Conservation (phyloP, 2,113 vertebrate species). For the Orycteropus afer region DNA sequence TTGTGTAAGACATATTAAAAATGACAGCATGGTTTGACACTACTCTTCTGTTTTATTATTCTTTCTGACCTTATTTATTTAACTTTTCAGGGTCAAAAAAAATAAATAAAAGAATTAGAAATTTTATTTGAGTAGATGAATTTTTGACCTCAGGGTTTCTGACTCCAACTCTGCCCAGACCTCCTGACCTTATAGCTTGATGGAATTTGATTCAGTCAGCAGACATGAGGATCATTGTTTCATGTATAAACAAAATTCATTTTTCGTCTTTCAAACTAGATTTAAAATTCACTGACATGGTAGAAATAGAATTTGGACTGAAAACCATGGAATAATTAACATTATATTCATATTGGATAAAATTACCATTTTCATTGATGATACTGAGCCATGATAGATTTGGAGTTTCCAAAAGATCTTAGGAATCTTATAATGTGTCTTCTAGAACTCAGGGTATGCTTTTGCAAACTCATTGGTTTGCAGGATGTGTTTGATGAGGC, state of each 20-base stretch:
- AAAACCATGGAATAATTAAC: slow-evolving; percentile 67
- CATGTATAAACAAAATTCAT: slow-evolving; percentile 44
- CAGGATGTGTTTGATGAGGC: slow-evolving; percentile 45
- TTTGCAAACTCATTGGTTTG: slow-evolving; percentile 74
- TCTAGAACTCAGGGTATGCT: slow-evolving; percentile 43
- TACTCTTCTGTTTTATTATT: slow-evolving; percentile 13
- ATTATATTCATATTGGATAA: slow-evolving; percentile 56
- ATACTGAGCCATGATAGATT: slow-evolving; percentile 50
- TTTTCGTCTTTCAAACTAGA: slow-evolving; percentile 37
- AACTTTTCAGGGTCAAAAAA: slow-evolving; percentile 51
- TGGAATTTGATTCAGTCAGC: slow-evolving; percentile 67
- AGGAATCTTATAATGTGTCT: slow-evolving; percentile 30
- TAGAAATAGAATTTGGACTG: slow-evolving; percentile 47
- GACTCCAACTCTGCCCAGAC: slow-evolving; percentile 22
- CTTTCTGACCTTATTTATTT: slow-evolving; percentile 67
- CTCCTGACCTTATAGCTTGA: slow-evolving; percentile 58
- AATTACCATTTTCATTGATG: slow-evolving; percentile 79
- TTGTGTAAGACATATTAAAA: slow-evolving; percentile 44
- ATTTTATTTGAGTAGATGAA: slow-evolving; percentile 56
- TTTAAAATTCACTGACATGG: slow-evolving; percentile 60
- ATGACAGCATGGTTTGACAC: neutral
- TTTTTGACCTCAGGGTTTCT: slow-evolving; percentile 59
- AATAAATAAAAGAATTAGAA: slow-evolving; percentile 35
- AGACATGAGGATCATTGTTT: slow-evolving; percentile 35
- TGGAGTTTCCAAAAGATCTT: slow-evolving; percentile 61